These are phyloP conservation scores for Myrmophylax atrothorax DNA, from an alignment of 2,113 vertebrate genomes.

Conservation along the genomic window DNA sequence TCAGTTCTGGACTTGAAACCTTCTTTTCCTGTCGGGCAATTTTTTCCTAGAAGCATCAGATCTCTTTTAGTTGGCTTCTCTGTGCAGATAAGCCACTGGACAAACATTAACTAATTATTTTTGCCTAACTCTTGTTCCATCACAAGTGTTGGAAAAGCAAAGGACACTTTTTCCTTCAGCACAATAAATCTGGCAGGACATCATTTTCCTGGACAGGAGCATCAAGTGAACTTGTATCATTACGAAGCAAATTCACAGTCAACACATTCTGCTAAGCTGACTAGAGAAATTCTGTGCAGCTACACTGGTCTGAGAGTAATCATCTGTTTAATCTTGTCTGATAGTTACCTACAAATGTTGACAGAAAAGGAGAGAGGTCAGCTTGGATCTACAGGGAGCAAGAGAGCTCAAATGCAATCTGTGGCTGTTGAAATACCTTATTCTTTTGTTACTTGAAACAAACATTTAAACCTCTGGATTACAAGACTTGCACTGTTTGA, in stretches of 20 bases:
- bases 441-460: background rate
- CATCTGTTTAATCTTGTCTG: background rate
- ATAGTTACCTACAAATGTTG: background rate
- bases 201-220: background rate
- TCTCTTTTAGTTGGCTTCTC: background rate
- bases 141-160: background rate
- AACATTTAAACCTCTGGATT: background rate
- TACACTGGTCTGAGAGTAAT: background rate
- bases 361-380: background rate
- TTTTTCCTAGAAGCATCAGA: slow-evolving; percentile 36
- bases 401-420: background rate
- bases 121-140: background rate
- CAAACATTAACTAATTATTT: slow-evolving; percentile 37
- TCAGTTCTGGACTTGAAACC: background rate
- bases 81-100: background rate
- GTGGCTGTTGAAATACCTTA: background rate
- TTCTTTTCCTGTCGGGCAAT: background rate
- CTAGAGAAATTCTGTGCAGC: background rate
- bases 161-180: background rate
- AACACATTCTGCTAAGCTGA: background rate
- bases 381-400: background rate
- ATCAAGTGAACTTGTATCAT: background rate
- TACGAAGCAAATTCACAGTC: background rate
- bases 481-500: background rate
- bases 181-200: background rate